A percentile compares a stretch with the other conserved stretches of the same genome.
Evolutionary conservation across 2,888 invertebrate species (phyloP).

Genomic region (Nomada fabriciana): DNA sequence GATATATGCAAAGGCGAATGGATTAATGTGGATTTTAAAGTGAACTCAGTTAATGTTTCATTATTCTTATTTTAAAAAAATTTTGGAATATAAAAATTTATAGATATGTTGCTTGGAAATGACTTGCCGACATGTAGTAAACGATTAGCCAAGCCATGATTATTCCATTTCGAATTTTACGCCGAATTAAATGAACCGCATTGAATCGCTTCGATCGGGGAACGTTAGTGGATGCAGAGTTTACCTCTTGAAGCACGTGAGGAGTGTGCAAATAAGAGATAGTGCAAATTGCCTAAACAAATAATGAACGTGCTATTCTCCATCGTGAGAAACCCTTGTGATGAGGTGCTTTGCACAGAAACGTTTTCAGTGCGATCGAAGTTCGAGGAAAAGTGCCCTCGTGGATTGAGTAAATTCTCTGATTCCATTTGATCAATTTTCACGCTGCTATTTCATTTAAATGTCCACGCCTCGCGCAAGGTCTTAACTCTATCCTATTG

Average conservation of each 20-base stretch:
- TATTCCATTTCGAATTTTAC: slow-evolving; percentile 4
- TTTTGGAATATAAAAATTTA: no score
- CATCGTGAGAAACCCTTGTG: background rate
- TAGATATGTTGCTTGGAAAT: no score
- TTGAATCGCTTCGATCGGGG: slow-evolving; percentile 15
- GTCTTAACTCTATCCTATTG: slow-evolving; percentile 22
- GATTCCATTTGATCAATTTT: slow-evolving; percentile 42
- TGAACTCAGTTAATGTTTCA: background rate
- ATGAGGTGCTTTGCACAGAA: slow-evolving; percentile 4
- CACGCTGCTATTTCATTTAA: slow-evolving; percentile 32
- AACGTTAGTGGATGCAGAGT: background rate
- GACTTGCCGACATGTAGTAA: background rate
- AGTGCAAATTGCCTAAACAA: background rate
- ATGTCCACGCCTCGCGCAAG: slow-evolving; percentile 28
- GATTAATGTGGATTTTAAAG: background rate
- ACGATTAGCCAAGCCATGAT: background rate
- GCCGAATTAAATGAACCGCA: slow-evolving; percentile 21
- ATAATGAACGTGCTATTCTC: slow-evolving; percentile 23
- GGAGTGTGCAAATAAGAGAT: slow-evolving; percentile 16
- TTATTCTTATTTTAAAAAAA: no score
- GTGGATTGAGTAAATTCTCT: slow-evolving; percentile 6
- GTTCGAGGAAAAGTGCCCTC: slow-evolving; percentile 3
- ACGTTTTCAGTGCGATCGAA: background rate
- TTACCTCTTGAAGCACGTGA: slow-evolving; percentile 18
- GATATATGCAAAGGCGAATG: no score